Conservation (phyloP, 2,888 invertebrate species). For the Xiphydria camelus region DNA sequence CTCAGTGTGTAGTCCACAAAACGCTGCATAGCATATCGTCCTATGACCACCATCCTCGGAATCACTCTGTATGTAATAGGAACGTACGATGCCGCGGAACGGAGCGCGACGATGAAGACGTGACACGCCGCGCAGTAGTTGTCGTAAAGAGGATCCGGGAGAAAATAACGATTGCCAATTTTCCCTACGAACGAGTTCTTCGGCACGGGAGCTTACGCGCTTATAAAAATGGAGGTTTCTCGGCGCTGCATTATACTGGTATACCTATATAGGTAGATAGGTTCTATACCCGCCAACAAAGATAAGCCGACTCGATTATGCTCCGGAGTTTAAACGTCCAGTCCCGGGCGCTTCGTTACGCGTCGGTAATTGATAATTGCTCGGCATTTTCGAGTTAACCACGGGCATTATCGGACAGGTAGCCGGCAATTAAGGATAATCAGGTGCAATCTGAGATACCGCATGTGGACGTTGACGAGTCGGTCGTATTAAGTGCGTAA, state of each 20-base stretch:
- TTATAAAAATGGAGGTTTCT: too few species aligned
- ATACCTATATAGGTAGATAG: too few species aligned
- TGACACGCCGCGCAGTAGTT: too few species aligned
- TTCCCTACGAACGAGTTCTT: neutral
- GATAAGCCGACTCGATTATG: neutral
- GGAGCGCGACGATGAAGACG: too few species aligned
- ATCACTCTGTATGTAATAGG: too few species aligned
- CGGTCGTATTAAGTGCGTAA: constrained; percentile 12
- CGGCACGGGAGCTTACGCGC: too few species aligned
- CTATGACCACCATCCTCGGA: too few species aligned
- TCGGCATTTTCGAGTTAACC: constrained; percentile 8
- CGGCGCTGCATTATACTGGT: too few species aligned
- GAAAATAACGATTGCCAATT: neutral
- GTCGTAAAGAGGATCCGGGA: too few species aligned
- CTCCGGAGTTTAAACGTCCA: constrained; percentile 2
- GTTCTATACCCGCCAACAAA: neutral
- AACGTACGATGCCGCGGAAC: too few species aligned
- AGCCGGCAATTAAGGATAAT: constrained; percentile 11
- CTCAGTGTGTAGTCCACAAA: too few species aligned
- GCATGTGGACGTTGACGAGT: constrained; percentile 13
- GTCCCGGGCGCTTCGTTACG: neutral
- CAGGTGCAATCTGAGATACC: constrained; percentile 13
- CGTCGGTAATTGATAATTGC: constrained; percentile 14
- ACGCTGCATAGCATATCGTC: too few species aligned
- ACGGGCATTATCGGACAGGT: constrained; percentile 9